These are phyloP conservation scores for Ophion slaviceki DNA, from an alignment of 2,888 invertebrate species.

Conservation along the genomic window DNA sequence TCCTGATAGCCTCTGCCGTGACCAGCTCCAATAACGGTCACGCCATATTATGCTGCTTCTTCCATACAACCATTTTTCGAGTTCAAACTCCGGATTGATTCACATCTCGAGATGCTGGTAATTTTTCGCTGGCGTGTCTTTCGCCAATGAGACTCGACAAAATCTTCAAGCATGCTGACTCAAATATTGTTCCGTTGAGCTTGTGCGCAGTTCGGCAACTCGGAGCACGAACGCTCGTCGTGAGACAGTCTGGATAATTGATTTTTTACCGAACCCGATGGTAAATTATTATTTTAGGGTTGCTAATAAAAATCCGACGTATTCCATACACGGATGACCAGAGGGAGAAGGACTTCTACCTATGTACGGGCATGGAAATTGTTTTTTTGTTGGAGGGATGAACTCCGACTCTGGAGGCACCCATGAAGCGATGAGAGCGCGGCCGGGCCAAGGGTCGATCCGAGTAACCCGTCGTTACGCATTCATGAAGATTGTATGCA, in stretches of 20 bases:
- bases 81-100: neutral
- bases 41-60: constrained; percentile 27
- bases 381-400: neutral
- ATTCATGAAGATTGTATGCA: constrained; percentile 80
- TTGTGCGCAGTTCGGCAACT: constrained; percentile 2
- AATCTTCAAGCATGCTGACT: constrained; percentile 42
- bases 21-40: constrained; percentile 46
- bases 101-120: constrained; percentile 1
- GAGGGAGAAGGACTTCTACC: constrained; percentile 23
- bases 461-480: constrained; percentile 72
- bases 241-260: neutral
- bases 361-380: constrained; percentile 17
- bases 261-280: neutral
- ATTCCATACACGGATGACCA: constrained; percentile 8
- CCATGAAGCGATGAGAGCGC: constrained; percentile 38
- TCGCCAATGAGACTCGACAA: constrained; percentile 58
- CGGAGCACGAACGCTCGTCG: too few relatives aligned
- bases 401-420: constrained; percentile 50
- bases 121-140: constrained; percentile 64
- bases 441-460: constrained; percentile 44
- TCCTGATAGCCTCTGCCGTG: constrained; percentile 41
- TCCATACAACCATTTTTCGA: constrained; percentile 31
- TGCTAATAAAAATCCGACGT: neutral
- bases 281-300: neutral
- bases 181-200: constrained; percentile 19